Evolutionary conservation across 2,888 invertebrate genomes (phyloP).

Genomic region (Agapostemon virescens): DNA sequence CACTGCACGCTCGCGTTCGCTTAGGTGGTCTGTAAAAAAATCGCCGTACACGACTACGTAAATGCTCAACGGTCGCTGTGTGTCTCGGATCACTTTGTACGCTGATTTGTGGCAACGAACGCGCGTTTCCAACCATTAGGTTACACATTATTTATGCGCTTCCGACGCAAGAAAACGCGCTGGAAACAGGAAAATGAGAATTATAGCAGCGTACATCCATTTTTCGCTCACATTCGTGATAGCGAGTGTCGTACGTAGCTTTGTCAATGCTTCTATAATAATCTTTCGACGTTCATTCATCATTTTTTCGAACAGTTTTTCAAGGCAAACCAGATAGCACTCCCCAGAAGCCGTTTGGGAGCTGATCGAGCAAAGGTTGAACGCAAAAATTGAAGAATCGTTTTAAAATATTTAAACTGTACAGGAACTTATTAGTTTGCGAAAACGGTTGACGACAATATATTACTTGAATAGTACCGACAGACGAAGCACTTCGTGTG

Average conservation of each 20-base stretch:
- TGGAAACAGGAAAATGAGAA: constrained; percentile 5
- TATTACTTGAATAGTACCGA: too few species aligned
- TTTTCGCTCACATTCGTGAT: background rate
- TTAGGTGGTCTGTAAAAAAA: constrained; percentile 23
- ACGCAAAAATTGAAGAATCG: too few species aligned
- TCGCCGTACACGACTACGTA: background rate
- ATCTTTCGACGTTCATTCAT: too few species aligned
- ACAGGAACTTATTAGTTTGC: too few species aligned
- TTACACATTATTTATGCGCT: constrained; percentile 1
- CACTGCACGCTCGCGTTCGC: constrained; percentile 35
- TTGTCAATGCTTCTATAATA: too few species aligned
- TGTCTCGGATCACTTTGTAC: background rate
- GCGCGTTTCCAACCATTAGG: background rate
- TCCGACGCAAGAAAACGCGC: background rate
- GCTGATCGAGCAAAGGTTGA: too few species aligned
- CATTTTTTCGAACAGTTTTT: too few species aligned
- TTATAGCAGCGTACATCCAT: background rate
- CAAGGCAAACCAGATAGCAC: too few species aligned
- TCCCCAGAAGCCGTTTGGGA: too few species aligned
- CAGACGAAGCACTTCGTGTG: too few species aligned
- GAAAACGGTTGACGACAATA: too few species aligned
- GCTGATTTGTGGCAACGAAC: constrained; percentile 11
- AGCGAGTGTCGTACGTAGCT: background rate
- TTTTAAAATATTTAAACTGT: too few species aligned
- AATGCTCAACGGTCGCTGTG: constrained; percentile 9